Conservation (phyloP, 2,797 vertebrate species). For the Myotis planiceps region DNA sequence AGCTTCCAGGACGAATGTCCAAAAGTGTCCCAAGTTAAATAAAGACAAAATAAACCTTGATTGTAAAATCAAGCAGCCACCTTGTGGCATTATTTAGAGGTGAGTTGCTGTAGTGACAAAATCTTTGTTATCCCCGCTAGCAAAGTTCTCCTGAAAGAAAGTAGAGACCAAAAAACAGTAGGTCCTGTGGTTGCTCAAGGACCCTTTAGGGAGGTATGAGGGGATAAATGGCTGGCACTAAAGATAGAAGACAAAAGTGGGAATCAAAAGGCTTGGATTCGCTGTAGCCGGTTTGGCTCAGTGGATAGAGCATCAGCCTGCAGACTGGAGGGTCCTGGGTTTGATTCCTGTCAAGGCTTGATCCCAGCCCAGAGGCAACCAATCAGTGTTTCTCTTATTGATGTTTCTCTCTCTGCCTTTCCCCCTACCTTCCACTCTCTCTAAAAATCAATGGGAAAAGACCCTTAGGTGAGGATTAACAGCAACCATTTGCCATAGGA, state of each 20-base stretch:
- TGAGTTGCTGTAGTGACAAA: neutral
- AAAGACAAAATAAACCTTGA: neutral
- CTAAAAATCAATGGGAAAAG: no score
- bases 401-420: no score
- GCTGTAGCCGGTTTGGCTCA: neutral
- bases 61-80: neutral
- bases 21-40: neutral
- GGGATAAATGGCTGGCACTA: neutral
- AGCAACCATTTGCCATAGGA: neutral
- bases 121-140: neutral
- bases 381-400: no score
- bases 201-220: neutral
- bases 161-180: neutral
- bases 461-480: no score
- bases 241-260: neutral
- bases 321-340: no score
- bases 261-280: neutral
- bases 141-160: neutral
- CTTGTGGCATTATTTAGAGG: neutral
- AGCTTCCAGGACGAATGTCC: neutral
- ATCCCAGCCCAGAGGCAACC: no score
- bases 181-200: rapidly evolving
- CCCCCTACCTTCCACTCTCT: no score
- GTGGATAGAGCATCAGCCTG: no score
- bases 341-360: no score